Evolutionary conservation across 2,797 vertebrate genomes (phyloP).

Genomic region (Bradypodion pumilum): DNA sequence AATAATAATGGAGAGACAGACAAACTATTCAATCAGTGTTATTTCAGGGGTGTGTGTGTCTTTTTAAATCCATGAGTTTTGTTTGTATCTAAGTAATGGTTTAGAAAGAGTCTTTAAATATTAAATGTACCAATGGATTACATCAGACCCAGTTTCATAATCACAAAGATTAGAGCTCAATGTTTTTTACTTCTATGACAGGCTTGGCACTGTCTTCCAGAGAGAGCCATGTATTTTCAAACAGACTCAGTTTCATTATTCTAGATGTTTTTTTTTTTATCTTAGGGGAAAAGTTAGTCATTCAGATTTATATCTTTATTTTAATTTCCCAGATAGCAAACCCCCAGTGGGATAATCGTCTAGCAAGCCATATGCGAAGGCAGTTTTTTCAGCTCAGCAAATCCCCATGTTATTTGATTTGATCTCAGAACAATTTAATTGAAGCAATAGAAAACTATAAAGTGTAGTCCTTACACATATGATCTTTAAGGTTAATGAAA

Average conservation of each 20-base stretch:
- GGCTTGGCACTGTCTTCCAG: conserved; percentile 46
- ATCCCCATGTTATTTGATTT: conserved; percentile 69
- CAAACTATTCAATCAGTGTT: conserved; percentile 58
- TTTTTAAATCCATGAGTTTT: conserved; percentile 49
- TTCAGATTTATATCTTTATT: conserved; percentile 56
- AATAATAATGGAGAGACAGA: conserved; percentile 50
- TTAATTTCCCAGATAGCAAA: conserved; percentile 68
- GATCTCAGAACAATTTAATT: conserved; percentile 62
- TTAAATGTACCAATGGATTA: conserved; percentile 66
- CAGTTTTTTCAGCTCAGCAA: conserved; percentile 57
- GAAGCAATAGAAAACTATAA: conserved; percentile 51
- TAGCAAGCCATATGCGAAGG: conserved; percentile 66
- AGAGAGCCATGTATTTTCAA: conserved; percentile 68
- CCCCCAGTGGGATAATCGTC: conserved; percentile 70
- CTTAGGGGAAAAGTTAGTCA: conserved; percentile 54
- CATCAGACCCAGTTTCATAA: conserved; percentile 67
- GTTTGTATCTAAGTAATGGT: conserved; percentile 43
- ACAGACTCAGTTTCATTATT: conserved; percentile 67
- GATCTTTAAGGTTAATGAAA: conserved; percentile 47
- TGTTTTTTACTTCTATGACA: conserved; percentile 25
- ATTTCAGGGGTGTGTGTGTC: conserved; percentile 57
- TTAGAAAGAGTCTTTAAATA: conserved; percentile 69
- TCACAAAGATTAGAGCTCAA: conserved; percentile 48
- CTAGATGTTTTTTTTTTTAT: conserved; percentile 51
- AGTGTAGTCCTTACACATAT: conserved; percentile 42